phyloP scores from a whole-genome alignment of 1,140 invertebrate genomes.

The Drosophila paulistorum region DNA sequence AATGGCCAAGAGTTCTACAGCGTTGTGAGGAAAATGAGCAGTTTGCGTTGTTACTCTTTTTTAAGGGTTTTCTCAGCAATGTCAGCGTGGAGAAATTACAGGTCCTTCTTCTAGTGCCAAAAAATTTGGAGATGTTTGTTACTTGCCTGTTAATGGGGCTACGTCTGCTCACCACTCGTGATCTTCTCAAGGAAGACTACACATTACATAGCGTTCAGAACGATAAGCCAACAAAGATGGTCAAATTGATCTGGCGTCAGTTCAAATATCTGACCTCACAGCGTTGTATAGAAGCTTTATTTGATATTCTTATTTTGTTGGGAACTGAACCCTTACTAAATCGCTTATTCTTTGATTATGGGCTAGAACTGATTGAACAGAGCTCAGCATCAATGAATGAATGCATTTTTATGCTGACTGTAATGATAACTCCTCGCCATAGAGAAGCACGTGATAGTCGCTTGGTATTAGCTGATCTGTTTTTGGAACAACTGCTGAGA shows the following conservation, averaged over 20 bases:
- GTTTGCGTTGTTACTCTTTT: constrained; percentile 68
- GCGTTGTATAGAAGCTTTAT: constrained; percentile 44
- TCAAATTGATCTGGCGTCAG: constrained; percentile 68
- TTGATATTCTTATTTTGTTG: constrained; percentile 62
- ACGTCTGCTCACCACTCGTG: constrained; percentile 45
- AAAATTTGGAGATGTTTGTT: constrained; percentile 72
- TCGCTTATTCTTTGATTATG: constrained; percentile 61
- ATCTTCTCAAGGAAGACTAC: constrained; percentile 75
- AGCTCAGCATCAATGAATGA: constrained; percentile 67
- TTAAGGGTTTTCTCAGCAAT: constrained; percentile 74
- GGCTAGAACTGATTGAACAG: constrained; percentile 59
- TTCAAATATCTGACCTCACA: constrained; percentile 67
- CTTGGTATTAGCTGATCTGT: constrained; percentile 42
- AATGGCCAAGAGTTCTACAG: constrained; percentile 68
- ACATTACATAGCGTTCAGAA: constrained; percentile 45
- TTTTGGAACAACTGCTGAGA: constrained; percentile 54
- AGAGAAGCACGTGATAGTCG: constrained; percentile 31
- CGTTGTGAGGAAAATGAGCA: constrained; percentile 74
- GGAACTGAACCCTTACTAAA: constrained; percentile 43
- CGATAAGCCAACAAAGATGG: constrained; percentile 27
- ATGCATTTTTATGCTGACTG: constrained; percentile 55
- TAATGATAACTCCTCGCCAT: constrained; percentile 45
- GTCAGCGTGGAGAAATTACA: constrained; percentile 57
- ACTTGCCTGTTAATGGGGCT: constrained; percentile 62
- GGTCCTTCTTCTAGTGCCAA: constrained; percentile 58